These are phyloP conservation scores for Pyrochroa serraticornis DNA, from an alignment of 2,888 invertebrate genomes.

Conservation along the genomic window DNA sequence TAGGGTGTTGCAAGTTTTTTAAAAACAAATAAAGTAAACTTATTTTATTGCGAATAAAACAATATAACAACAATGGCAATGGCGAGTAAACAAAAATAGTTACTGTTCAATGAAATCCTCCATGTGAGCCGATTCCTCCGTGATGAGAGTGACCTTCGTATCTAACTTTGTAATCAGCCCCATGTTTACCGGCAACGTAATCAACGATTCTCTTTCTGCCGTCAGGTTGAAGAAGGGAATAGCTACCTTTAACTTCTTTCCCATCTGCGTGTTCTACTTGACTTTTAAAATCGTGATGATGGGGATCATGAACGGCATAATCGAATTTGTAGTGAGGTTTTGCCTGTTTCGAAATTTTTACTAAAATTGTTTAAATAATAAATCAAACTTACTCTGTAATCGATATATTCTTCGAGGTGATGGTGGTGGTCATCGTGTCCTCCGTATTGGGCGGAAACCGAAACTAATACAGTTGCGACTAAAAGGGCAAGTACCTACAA, in stretches of 20 bases:
- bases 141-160: constrained; percentile 42
- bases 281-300: constrained; percentile 52
- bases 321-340: constrained; percentile 52
- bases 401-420: constrained; percentile 50
- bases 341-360: constrained; percentile 37
- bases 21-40: constrained; percentile 1
- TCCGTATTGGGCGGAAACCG: constrained; percentile 34
- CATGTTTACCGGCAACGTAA: constrained; percentile 53
- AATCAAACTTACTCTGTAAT: constrained; percentile 45
- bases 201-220: constrained; percentile 53
- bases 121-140: constrained; percentile 41
- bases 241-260: constrained; percentile 49
- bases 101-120: constrained; percentile 19
- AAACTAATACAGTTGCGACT: constrained; percentile 32
- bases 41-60: constrained; percentile 46
- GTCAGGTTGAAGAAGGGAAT: constrained; percentile 52
- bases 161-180: constrained; percentile 50
- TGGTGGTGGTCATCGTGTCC: constrained; percentile 35
- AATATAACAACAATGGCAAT: constrained; percentile 36
- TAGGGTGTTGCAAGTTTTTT: no score
- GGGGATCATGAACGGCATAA: constrained; percentile 51
- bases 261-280: constrained; percentile 52
- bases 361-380: background rate
- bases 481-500: constrained; percentile 42
- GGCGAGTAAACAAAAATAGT: constrained; percentile 27